Evolutionary conservation across 1,140 invertebrate species (phyloP).

Genomic region (Oscheius sp.): DNA sequence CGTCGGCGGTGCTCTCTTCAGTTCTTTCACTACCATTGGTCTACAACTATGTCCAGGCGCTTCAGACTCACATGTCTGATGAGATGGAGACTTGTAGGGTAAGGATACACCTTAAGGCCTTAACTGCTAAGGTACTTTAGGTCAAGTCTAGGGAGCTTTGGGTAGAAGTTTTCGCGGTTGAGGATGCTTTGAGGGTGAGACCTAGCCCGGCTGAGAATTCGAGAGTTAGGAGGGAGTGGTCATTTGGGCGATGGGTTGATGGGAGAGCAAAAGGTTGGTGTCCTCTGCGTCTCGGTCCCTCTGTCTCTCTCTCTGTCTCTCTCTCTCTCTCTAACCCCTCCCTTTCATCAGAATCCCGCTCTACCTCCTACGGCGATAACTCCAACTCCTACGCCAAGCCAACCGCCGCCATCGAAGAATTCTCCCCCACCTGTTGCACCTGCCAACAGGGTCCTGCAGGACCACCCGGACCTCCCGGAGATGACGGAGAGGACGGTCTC

Average conservation of each 20-base stretch:
- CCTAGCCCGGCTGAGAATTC: not conserved
- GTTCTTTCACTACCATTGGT: constrained; percentile 35
- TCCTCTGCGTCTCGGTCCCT: too few species aligned
- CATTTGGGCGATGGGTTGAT: constrained; percentile 39
- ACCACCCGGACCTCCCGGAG: constrained; percentile 37
- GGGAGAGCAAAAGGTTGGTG: constrained; percentile 19
- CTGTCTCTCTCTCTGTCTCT: too few species aligned
- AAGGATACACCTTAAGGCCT: too few species aligned
- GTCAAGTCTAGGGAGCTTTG: constrained; percentile 34
- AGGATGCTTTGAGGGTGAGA: constrained; percentile 11
- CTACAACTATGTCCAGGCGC: constrained; percentile 36
- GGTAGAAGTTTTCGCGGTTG: constrained; percentile 39
- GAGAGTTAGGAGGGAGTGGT: constrained; percentile 34
- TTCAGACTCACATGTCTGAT: constrained; percentile 33
- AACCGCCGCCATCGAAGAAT: constrained; percentile 19
- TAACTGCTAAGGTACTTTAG: constrained; percentile 6
- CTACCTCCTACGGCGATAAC: not conserved
- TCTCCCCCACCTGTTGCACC: constrained; percentile 27
- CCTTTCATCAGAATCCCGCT: too few species aligned
- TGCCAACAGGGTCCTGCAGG: constrained; percentile 41
- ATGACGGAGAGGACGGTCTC: constrained; percentile 34
- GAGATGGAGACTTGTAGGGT: constrained; percentile 39
- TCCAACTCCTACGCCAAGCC: constrained; percentile 15
- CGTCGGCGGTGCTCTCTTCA: constrained; percentile 28
- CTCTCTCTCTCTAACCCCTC: too few species aligned